Base-by-base conservation (phyloP, 2,797 vertebrate genomes). In the Sebastes wilsoni region DNA sequence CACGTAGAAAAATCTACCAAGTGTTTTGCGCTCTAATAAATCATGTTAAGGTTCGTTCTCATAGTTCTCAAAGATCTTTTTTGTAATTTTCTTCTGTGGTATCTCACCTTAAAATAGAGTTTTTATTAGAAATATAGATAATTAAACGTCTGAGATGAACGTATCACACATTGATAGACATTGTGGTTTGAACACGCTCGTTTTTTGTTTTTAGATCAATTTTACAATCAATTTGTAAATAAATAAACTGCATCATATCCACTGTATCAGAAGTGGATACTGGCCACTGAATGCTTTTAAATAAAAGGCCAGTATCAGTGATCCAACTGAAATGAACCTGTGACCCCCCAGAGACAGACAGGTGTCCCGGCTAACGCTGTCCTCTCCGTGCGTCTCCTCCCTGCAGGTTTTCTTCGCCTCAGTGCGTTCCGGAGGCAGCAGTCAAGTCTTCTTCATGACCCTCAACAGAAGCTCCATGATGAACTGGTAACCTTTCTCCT, bases 391-490 rank as follows among this genome's bases (percentile, higher is more conserved):
- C 14, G n/a, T 46, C 25, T 34, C 1, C 13, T n/a, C 8, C 27
- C 79, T 2, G 87, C 96, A 99, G 98, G 98, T 99, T 52, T 99
- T 99, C 96, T 99, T 99, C 79, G 98, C 98, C 77, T 99, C 98
- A 0, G 98, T 99, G 79, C 96, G 98, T 81, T 99, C 98, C 4
- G 98, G 98, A 91, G 98, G 98, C 94, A 99, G 98, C 96, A 99
- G 98, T 92, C 98, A 99, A 95, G 98, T 99, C 93, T 99, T 99
- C 96, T 99, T 99, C 97, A 99, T 99, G 98, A 99, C 98, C 85
- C 97, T 99, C 91, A 99, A 99, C 96, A 97, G 98, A 96, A 99
- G 99, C 96, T 99, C 97, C 95, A 99, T 99, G 98, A 99, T 99
- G 98, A 99, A 99, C 96, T 99, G 98, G 98, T 99, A 99, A 97